Evolutionary conservation across 2,888 invertebrate species (phyloP), one percentile per base, ranked within the genome.

Genomic region (Orthosia cruda): DNA sequence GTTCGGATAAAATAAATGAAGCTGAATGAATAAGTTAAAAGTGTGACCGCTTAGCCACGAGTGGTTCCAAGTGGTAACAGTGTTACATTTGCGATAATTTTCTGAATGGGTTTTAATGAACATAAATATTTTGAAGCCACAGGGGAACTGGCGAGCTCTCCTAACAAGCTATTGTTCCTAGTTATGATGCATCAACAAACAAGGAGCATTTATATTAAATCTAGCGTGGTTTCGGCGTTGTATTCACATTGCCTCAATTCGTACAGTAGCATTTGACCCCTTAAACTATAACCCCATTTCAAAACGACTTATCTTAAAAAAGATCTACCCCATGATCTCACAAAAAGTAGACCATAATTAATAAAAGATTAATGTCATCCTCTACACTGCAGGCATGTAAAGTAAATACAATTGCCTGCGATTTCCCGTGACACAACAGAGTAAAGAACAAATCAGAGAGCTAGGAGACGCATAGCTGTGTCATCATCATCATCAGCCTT

Each of bases 381-480:
- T 23, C 32, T n/a, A 47, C 64, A 62, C 62, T 47, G 62, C 62
- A 47, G 45, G 68, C 83, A 79, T 81, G 63, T 69, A 74, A 77
- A 83, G 63, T 77, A 71, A 70, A 81, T 69, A 71, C 32, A 62
- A 75, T 72, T 63, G 67, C 4, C 71, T 40, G 61, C 49, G 50
- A n/a, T 62, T 55, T 52, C n/a, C 26, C 59, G 47, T 63, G 15
- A n/a, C 4, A 15, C 18, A 40, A 45, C 26, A 50, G 80, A 61
- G 18, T 20, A 54, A 2, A 20, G 20, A 80, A 20, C 5, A 13
- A 16, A 15, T 12, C 40, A 79, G 40, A 61, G 71, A 23, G 23
- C n/a, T 13, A 15, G 15, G n/a, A 18, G 7, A 15, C 20, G 7
- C 0, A 15, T 18, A 23, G 2, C 5, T n/a, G 40, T 40, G 9